These are phyloP conservation scores for Spheniscus mendiculus DNA, from an alignment of 2,113 vertebrate genomes.

Conservation along the genomic window DNA sequence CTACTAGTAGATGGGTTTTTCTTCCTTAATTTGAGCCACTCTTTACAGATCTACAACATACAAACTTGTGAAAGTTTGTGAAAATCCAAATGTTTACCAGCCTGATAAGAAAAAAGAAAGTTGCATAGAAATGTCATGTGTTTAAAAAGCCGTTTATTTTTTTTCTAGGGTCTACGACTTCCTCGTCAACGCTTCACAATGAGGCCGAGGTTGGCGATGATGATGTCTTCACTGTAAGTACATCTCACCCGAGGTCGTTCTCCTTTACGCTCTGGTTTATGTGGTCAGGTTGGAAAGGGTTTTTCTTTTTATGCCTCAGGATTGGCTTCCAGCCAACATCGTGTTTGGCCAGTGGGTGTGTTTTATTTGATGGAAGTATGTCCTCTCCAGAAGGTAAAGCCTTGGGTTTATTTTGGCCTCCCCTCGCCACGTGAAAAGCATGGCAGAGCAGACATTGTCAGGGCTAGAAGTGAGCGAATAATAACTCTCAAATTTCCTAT, in stretches of 20 bases:
- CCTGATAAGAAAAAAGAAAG: neutral
- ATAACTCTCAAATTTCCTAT: neutral
- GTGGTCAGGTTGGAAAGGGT: neutral
- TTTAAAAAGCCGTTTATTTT: neutral
- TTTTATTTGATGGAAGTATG: neutral
- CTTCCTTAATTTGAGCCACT: neutral
- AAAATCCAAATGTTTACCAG: neutral
- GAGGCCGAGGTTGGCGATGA: conserved; percentile 96
- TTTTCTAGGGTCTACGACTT: conserved; percentile 92
- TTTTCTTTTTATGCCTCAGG: neutral
- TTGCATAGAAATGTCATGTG: neutral
- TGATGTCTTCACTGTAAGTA: conserved; percentile 96
- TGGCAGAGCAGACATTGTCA: neutral
- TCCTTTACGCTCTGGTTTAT: neutral
- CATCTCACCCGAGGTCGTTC: neutral
- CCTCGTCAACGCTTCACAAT: conserved; percentile 96
- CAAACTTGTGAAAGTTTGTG: neutral
- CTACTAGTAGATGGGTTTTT: neutral
- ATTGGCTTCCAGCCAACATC: neutral
- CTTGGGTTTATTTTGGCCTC: neutral
- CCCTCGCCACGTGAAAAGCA: fast-evolving
- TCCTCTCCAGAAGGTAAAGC: neutral
- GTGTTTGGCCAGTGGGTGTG: neutral
- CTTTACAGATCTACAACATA: fast-evolving
- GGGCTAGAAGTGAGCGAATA: neutral